These are phyloP conservation scores for Darevskia mixta DNA, from an alignment of 2,797 vertebrate species.

Conservation along the genomic window DNA sequence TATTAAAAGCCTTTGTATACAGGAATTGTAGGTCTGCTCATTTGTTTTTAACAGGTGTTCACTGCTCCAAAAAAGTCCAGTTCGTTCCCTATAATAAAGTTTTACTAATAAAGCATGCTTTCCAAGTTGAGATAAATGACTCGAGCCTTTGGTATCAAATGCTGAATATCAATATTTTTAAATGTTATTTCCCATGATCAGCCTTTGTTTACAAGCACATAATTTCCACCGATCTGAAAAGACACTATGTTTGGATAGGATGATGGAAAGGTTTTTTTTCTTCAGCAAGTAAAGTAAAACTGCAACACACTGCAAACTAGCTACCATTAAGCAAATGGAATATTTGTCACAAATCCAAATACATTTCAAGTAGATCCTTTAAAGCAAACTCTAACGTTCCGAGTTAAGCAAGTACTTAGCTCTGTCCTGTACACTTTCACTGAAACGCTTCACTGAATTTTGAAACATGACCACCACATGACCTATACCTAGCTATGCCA, in stretches of 20 bases:
- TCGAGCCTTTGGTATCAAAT: neutral
- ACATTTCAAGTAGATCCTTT: slow-evolving; percentile 24
- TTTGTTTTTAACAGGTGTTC: neutral
- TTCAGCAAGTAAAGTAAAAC: neutral
- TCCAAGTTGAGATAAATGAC: neutral
- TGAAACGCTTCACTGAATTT: neutral
- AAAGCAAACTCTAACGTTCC: slow-evolving; percentile 35
- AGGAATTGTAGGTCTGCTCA: too few relatives aligned
- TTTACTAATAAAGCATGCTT: neutral
- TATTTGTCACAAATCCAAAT: slow-evolving; percentile 39
- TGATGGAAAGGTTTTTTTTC: slow-evolving; percentile 23
- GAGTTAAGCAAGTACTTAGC: neutral
- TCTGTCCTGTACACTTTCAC: neutral
- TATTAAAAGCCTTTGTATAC: neutral
- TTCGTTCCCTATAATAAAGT: too few relatives aligned
- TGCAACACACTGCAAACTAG: slow-evolving; percentile 34
- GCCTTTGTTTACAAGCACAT: slow-evolving; percentile 37
- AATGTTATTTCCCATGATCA: slow-evolving; percentile 23
- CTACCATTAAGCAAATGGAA: slow-evolving; percentile 46
- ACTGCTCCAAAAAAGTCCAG: neutral
- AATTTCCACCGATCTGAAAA: slow-evolving; percentile 45
- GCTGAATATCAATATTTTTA: slow-evolving; percentile 29
- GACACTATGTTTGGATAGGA: slow-evolving; percentile 14
- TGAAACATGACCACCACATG: neutral
- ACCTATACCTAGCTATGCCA: neutral